These are phyloP conservation scores for Poeciliopsis turrubarensis DNA, from an alignment of 2,113 vertebrate species.

Conservation along the genomic window DNA sequence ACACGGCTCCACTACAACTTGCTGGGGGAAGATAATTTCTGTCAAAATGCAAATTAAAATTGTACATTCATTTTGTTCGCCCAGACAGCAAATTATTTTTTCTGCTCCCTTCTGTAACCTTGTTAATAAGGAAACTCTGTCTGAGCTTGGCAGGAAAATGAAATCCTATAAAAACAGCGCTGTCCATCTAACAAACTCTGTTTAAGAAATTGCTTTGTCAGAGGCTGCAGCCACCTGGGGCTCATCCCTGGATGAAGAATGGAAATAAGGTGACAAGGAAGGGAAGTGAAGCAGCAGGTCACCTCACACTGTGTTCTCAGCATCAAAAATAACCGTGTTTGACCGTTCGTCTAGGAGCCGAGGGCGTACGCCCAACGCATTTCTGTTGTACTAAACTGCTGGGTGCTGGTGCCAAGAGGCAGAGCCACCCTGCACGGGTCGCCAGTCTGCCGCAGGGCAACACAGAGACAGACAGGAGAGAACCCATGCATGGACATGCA, in stretches of 20 bases:
- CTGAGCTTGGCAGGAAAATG: slow-evolving; percentile 15
- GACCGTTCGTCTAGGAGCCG: slow-evolving; percentile 1
- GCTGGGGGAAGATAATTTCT: no score
- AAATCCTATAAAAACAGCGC: slow-evolving; percentile 17
- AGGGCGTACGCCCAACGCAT: no score
- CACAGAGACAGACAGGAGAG: no score
- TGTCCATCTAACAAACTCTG: slow-evolving; percentile 60
- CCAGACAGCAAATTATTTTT: slow-evolving; percentile 13
- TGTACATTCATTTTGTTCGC: no score
- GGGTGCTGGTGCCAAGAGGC: no score
- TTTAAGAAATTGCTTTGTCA: slow-evolving; percentile 58
- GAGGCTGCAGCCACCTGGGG: slow-evolving; percentile 53
- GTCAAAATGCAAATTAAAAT: no score
- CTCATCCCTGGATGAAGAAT: slow-evolving; percentile 43
- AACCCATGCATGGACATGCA: no score
- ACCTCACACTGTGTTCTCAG: slow-evolving; percentile 24
- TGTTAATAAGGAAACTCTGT: slow-evolving; percentile 10
- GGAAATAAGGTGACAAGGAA: slow-evolving; percentile 42
- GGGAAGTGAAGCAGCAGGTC: slow-evolving; percentile 27
- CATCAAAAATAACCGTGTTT: slow-evolving; percentile 40
- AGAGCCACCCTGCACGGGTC: no score
- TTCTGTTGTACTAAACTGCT: no score
- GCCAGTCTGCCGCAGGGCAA: no score
- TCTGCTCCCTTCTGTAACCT: neutral
- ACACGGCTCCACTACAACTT: no score